Evolutionary conservation across 2,888 invertebrate genomes (phyloP), one percentile per base, ranked within the genome.

Genomic region (Rhorus exstirpatorius): DNA sequence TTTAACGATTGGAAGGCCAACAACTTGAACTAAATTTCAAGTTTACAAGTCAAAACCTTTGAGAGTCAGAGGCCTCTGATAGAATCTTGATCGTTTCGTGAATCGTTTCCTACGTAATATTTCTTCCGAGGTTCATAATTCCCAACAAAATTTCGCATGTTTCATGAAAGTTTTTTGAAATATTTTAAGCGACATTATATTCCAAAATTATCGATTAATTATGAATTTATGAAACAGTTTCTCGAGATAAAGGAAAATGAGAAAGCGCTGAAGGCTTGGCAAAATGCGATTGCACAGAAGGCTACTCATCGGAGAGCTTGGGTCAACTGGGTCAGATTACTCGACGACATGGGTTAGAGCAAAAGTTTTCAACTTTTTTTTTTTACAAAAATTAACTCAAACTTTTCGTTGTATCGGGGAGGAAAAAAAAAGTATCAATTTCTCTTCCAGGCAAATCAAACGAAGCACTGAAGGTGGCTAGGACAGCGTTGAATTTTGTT

Each of bases 291-390:
- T 0, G 92, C 94, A 71, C 94, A 96, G 76, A 96, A 97, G 89
- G 96, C 97, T 0, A 95, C 95, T 0, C 98, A 99, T 91, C 94
- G 95, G 6, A 95, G 97, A 84, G 97, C 99, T 0, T 99, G 99
- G 99, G 97, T 97, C 58, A 99, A 99, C 91, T 95, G 97, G 89
- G 94, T 99, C 67, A 96, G 98, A 6, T 94, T 98, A 87, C 93
- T 97, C 78, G 98, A 98, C 91, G 96, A 96, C 86, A 94, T 95
- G 83, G 96, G 96, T n/a, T 93, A 72, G 74, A 79, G 79, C 75
- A 35, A 1, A 14, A 12, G 8, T 35, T 61, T 49, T 31, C 0
- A 12, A 75, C 51, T 67, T n/a, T n/a, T n/a, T n/a, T n/a, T n/a
- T n/a, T n/a, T n/a, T n/a, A n/a, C n/a, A n/a, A n/a, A n/a, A n/a